Evolutionary conservation across 2,888 invertebrate genomes (phyloP), one percentile per base, ranked within the genome.

Genomic region (Cryptocephalus primarius): DNA sequence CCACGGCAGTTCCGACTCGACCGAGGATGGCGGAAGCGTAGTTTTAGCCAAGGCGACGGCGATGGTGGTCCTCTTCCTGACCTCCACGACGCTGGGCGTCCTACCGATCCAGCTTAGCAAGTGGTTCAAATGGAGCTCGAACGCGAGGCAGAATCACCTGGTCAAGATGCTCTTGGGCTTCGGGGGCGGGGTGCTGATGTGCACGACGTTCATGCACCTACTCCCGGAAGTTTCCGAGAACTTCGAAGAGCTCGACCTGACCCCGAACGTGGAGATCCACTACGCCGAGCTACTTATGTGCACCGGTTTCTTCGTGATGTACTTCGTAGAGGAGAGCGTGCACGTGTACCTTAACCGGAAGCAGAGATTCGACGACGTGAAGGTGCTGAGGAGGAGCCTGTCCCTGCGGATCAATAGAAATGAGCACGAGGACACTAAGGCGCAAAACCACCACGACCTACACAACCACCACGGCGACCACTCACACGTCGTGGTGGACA

Each of bases 151-250:
- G 33, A 70, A 77, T 60, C 72, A 71, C 55, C 66, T 70, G 4
- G 77, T 75, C 8, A 75, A 82, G 12, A 67, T 87, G 22, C 71
- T 89, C 14, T 82, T 85, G n/a, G 65, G 66, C 43, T 83, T 88
- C 54, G 89, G 88, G 11, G 89, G 88, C n/a, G 89, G 89, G 9
- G 88, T 89, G 0, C 71, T 90, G 12, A 70, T 90, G 36, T 82
- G 83, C 51, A 89, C 89, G 2, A 88, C 88, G 4, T 88, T 90
- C 62, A 68, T 88, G 54, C 89, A 90, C 61, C 71, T 90, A 58
- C 70, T 88, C 46, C 89, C 89, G 1, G 89, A 89, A 72, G 83
- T 89, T 0, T 70, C 78, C 9, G 83, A 88, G 58, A 77, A 77
- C 47, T 76, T 88, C 9, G 71, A 76, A n/a, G 67, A 74, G 42